A percentile compares a stretch with the other conserved stretches of the same genome.
These are phyloP conservation scores for Hylaeus anthracinus DNA, from an alignment of 1,140 invertebrate species.

Conservation along the genomic window DNA sequence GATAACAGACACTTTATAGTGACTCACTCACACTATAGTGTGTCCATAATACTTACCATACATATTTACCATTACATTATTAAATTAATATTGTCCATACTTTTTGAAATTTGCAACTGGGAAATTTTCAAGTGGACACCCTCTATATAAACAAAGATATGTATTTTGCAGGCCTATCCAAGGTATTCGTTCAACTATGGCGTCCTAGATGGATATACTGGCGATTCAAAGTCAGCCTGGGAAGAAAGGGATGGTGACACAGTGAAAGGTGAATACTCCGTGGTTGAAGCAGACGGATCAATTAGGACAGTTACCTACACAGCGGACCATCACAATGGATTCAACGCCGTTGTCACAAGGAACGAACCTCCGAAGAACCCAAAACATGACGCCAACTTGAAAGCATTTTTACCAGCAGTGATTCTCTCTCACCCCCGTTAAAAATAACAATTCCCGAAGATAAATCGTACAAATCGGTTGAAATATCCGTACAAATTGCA, in stretches of 20 bases:
- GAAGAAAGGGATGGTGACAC: constrained; percentile 82
- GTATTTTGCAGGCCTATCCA: constrained; percentile 76
- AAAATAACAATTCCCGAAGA: neutral
- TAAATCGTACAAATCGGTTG: too few relatives aligned
- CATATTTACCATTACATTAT: too few relatives aligned
- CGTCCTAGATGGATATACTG: constrained; percentile 81
- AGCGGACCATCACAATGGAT: constrained; percentile 86
- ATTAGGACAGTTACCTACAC: constrained; percentile 86
- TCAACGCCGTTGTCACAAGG: constrained; percentile 77
- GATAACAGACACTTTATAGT: too few relatives aligned
- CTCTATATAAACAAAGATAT: neutral
- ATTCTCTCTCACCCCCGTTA: neutral
- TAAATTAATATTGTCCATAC: too few relatives aligned
- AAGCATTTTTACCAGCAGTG: constrained; percentile 53
- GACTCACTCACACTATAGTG: too few relatives aligned
- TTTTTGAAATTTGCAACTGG: too few relatives aligned
- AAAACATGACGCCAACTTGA: constrained; percentile 29
- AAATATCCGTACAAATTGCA: too few relatives aligned
- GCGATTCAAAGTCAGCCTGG: constrained; percentile 81
- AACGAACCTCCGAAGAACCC: constrained; percentile 57
- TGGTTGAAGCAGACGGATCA: constrained; percentile 83
- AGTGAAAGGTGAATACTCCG: constrained; percentile 84
- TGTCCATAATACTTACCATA: too few relatives aligned
- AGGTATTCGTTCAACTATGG: constrained; percentile 83
- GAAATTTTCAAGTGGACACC: too few relatives aligned